A percentile compares a stretch with the other conserved stretches of the same genome.
These are phyloP conservation scores for Misgurnus mizolepis DNA, from an alignment of 2,113 vertebrate species.

Conservation along the genomic window DNA sequence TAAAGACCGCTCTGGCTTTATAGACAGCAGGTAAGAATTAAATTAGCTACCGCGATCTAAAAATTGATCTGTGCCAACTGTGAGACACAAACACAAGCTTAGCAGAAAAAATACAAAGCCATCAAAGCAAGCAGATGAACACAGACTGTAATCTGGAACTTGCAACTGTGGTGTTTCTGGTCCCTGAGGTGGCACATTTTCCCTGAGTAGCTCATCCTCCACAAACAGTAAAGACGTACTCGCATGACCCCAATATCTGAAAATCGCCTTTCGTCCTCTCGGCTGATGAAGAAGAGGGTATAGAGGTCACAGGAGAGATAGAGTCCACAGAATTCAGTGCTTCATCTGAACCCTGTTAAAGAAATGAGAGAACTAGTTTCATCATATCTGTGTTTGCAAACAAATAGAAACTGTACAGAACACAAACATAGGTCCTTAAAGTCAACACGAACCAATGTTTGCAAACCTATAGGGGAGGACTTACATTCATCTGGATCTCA, in stretches of 20 bases:
- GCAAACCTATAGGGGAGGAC: too few species aligned
- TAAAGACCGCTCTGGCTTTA: slow-evolving; percentile 11
- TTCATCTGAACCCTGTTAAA: neutral
- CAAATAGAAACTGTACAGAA: neutral
- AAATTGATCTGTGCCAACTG: slow-evolving; percentile 23
- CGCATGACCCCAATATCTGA: slow-evolving; percentile 37
- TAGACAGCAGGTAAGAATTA: slow-evolving; percentile 29
- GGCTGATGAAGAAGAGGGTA: neutral
- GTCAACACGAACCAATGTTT: too few species aligned
- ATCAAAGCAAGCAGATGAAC: slow-evolving; percentile 1
- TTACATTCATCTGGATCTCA: too few species aligned
- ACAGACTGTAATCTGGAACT: slow-evolving; percentile 44
- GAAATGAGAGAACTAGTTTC: neutral
- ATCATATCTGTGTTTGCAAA: neutral
- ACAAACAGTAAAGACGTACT: slow-evolving; percentile 32
- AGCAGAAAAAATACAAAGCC: slow-evolving; percentile 28
- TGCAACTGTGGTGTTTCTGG: slow-evolving; percentile 37
- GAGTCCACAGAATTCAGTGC: neutral
- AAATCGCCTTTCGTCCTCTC: neutral
- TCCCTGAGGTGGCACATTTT: slow-evolving; percentile 44
- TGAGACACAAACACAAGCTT: slow-evolving; percentile 37
- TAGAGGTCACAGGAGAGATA: slow-evolving; percentile 6
- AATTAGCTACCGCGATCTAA: slow-evolving; percentile 18
- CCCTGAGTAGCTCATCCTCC: slow-evolving; percentile 6
- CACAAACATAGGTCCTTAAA: neutral